Evolutionary conservation across 2,888 invertebrate genomes (phyloP).

Genomic region (Ceriagrion tenellum): DNA sequence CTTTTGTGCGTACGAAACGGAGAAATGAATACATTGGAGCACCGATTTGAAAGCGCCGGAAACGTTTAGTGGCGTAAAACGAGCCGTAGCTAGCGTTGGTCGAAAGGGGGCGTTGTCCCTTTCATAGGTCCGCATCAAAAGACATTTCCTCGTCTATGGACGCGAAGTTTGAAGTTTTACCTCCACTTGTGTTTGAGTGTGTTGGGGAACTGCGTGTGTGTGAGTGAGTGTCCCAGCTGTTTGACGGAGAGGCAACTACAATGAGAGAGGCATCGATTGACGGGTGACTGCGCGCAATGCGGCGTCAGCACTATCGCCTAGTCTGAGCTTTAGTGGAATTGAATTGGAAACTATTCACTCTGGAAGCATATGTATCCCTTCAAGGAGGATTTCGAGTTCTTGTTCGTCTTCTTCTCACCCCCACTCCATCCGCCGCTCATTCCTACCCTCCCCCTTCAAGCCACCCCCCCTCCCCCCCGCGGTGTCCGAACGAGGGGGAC

Average conservation of each 20-base stretch:
- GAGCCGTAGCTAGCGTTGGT: not conserved
- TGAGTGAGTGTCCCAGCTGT: not conserved
- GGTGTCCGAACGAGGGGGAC: not conserved
- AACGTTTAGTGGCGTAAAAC: not conserved
- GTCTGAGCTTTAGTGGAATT: not conserved
- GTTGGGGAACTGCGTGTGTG: not conserved
- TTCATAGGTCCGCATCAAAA: not conserved
- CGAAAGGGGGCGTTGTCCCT: too few relatives aligned
- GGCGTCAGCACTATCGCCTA: not conserved
- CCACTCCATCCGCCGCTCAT: not conserved
- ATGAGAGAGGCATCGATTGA: not conserved
- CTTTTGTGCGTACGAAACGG: not conserved
- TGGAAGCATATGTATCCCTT: not conserved
- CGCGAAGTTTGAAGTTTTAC: too few relatives aligned
- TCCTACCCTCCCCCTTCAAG: too few relatives aligned
- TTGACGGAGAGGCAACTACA: not conserved
- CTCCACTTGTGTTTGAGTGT: not conserved
- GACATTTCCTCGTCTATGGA: too few relatives aligned
- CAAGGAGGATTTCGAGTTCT: too few relatives aligned
- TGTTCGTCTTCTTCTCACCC: too few relatives aligned
- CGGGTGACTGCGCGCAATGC: not conserved
- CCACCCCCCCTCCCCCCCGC: not conserved
- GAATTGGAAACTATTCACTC: not conserved
- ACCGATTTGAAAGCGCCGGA: not conserved
- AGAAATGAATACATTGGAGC: not conserved